Evolutionary conservation across 2,797 vertebrate genomes (phyloP).

Genomic region (Novumbra hubbsi): DNA sequence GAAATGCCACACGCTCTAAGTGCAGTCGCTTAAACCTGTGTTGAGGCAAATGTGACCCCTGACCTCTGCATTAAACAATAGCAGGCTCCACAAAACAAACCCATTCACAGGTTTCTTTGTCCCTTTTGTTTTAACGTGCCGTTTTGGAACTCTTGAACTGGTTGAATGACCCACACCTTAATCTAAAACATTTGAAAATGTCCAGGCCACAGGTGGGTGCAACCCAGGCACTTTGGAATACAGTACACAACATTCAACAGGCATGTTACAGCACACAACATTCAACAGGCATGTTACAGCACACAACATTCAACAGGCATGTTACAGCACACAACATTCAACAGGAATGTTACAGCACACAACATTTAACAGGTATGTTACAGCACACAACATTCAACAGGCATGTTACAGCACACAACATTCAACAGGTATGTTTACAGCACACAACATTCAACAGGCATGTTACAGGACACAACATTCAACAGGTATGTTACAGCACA

Average conservation of each 20-base stretch:
- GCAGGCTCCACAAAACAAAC: not conserved
- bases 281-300: not conserved
- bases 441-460: not conserved
- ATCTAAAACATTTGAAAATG: not conserved
- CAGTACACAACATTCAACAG: not conserved
- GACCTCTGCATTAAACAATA: not conserved
- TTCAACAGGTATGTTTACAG: not conserved
- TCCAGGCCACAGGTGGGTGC: not conserved
- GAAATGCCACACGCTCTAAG: not conserved
- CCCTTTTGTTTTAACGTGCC: not conserved
- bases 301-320: not conserved
- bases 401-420: slow-evolving; percentile 3
- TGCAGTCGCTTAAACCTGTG: not conserved
- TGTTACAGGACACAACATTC: slow-evolving; percentile 4
- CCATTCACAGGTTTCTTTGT: not conserved
- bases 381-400: not conserved
- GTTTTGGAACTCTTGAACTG: not conserved
- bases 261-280: not conserved
- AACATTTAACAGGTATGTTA: not conserved
- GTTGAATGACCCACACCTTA: not conserved
- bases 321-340: not conserved
- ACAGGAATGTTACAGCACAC: no score
- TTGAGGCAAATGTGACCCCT: not conserved
- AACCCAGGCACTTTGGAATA: slow-evolving; percentile 8
- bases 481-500: not conserved